These are phyloP conservation scores for Myrmecobius fasciatus DNA, from an alignment of 2,113 vertebrate species.

Conservation along the genomic window DNA sequence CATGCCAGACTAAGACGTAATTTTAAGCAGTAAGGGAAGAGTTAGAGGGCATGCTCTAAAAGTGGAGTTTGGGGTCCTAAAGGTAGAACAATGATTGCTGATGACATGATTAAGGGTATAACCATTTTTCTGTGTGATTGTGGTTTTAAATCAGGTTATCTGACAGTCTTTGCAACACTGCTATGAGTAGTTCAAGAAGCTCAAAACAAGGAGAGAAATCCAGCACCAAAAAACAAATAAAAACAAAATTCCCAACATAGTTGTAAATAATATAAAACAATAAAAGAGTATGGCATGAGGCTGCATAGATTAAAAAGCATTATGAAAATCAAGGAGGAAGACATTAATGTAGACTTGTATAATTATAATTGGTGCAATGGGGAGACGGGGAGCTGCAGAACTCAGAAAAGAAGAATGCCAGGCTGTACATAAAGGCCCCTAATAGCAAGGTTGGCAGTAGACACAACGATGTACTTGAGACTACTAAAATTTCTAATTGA, in stretches of 20 bases:
- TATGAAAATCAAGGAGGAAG: background rate
- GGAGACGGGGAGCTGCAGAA: background rate
- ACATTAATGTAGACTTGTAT: background rate
- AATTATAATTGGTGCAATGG: background rate
- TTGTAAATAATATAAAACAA: background rate
- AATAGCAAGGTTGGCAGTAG: background rate
- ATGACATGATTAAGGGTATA: background rate
- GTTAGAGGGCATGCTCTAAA: background rate
- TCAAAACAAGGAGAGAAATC: background rate
- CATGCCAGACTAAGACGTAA: background rate
- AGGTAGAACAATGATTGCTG: background rate
- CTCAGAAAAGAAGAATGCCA: background rate
- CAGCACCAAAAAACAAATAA: background rate
- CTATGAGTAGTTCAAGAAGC: background rate
- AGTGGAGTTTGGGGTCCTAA: background rate
- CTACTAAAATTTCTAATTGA: background rate
- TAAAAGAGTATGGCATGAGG: background rate
- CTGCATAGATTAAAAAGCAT: background rate
- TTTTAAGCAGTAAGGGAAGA: background rate
- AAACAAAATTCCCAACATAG: too few relatives aligned
- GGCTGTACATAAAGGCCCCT: background rate
- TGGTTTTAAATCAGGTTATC: background rate
- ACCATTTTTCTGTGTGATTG: background rate
- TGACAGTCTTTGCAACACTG: background rate
- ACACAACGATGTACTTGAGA: background rate